phyloP scores from a whole-genome alignment of 2,113 vertebrate genomes.

The Elgaria multicarinata region DNA sequence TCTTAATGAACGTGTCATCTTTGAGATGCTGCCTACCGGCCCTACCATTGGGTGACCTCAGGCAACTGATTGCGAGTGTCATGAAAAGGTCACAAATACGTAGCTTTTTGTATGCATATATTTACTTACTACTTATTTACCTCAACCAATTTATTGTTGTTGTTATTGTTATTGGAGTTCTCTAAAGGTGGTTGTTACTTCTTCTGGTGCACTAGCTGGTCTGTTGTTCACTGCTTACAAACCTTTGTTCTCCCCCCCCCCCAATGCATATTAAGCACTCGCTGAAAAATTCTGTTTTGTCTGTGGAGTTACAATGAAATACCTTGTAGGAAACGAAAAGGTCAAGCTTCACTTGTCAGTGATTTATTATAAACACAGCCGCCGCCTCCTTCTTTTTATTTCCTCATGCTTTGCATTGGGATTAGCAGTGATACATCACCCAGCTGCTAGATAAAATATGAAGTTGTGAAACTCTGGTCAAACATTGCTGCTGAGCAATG shows the following conservation, averaged over 20 bases:
- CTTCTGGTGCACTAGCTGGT: conserved; percentile 45
- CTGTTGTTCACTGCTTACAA: conserved; percentile 61
- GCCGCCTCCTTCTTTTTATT: conserved; percentile 63
- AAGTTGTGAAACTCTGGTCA: conserved; percentile 75
- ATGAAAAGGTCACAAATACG: no score
- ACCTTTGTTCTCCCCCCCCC: conserved; percentile 71
- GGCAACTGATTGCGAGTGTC: no score
- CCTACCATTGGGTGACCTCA: no score
- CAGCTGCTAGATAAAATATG: conserved; percentile 76
- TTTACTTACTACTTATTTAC: no score
- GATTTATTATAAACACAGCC: conserved; percentile 78
- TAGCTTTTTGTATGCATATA: no score
- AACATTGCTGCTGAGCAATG: conserved; percentile 69
- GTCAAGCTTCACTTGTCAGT: conserved; percentile 70
- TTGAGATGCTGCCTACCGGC: no score
- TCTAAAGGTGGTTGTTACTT: conserved; percentile 48
- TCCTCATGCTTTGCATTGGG: conserved; percentile 74
- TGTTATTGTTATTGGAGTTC: conserved; percentile 20
- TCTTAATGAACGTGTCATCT: no score
- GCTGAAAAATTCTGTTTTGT: conserved; percentile 78
- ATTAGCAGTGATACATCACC: conserved; percentile 67
- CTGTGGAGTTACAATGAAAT: conserved; percentile 75
- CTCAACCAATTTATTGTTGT: no score
- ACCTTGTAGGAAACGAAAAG: conserved; percentile 77
- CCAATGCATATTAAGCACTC: conserved; percentile 74